Percentiles rank a stretch among this genome's conserved stretches.
Conservation (phyloP, 2,113 vertebrate species). For the Mesoclemmys tuberculata region DNA sequence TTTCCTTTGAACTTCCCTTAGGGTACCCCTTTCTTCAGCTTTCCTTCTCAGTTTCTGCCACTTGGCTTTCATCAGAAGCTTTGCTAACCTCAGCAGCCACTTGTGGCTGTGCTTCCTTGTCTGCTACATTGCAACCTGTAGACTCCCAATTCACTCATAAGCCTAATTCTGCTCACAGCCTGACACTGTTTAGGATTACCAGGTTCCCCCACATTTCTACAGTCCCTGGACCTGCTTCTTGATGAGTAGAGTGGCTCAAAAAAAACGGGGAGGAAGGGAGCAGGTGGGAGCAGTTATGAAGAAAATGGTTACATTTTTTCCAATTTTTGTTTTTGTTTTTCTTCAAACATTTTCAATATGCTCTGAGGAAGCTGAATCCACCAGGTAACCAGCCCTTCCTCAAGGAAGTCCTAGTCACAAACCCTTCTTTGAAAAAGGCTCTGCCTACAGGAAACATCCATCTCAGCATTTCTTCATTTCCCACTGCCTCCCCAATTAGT, state of each 20-base stretch:
- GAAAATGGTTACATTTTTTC: neutral
- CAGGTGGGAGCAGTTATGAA: neutral
- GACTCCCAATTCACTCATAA: rapidly evolving
- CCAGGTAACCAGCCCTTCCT: neutral
- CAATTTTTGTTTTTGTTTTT: too few relatives aligned
- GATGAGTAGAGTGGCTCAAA: neutral
- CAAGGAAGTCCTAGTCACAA: too few relatives aligned
- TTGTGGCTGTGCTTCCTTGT: neutral
- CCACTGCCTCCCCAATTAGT: too few relatives aligned
- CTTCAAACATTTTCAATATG: neutral
- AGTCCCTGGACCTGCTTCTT: neutral
- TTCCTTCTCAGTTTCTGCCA: neutral
- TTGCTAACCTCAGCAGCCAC: neutral
- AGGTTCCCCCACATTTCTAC: neutral
- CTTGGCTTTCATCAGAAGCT: neutral
- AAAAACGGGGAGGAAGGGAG: neutral
- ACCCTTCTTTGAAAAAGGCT: too few relatives aligned
- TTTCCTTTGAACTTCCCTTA: neutral
- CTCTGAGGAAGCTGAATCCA: neutral
- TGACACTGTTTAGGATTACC: neutral
- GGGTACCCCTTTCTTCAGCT: neutral
- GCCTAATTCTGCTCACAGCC: neutral
- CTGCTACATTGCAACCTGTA: neutral
- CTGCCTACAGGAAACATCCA: too few relatives aligned
- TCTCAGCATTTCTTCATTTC: too few relatives aligned